Evolutionary conservation across 2,797 vertebrate species (phyloP).

Genomic region (Pseudochaenichthys georgianus): DNA sequence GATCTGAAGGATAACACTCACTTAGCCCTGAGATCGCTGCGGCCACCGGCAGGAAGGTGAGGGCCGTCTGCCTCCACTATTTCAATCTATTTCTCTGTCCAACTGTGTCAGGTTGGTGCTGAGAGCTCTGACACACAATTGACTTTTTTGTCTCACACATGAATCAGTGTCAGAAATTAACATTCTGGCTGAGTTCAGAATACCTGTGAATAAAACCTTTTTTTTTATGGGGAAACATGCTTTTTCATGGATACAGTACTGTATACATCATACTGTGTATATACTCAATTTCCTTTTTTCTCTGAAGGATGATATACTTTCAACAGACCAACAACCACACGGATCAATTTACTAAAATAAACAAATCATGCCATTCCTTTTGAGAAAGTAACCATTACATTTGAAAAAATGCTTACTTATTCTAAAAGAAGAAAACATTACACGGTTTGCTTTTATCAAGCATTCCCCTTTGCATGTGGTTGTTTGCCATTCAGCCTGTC

Average conservation of each 20-base stretch:
- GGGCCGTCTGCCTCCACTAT: constrained; percentile 17
- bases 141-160: constrained; percentile 18
- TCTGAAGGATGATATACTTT: background rate
- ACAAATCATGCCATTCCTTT: background rate
- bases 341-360: background rate
- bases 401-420: background rate
- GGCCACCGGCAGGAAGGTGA: constrained; percentile 16
- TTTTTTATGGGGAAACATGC: background rate
- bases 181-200: constrained; percentile 22
- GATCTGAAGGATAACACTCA: constrained; percentile 59
- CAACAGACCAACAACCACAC: background rate
- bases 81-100: constrained; percentile 44
- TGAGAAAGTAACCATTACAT: constrained; percentile 8
- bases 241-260: background rate
- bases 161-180: constrained; percentile 24
- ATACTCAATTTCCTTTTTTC: constrained; percentile 4
- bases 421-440: background rate
- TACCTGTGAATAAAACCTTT: constrained; percentile 13
- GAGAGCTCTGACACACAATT: constrained; percentile 8
- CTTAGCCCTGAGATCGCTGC: constrained; percentile 29
- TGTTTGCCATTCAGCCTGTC: background rate
- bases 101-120: constrained; percentile 21
- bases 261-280: too few relatives aligned
- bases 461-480: background rate
- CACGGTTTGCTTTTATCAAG: background rate